phyloP scores from a whole-genome alignment of 2,113 vertebrate species.

The Mustelus asterias region DNA sequence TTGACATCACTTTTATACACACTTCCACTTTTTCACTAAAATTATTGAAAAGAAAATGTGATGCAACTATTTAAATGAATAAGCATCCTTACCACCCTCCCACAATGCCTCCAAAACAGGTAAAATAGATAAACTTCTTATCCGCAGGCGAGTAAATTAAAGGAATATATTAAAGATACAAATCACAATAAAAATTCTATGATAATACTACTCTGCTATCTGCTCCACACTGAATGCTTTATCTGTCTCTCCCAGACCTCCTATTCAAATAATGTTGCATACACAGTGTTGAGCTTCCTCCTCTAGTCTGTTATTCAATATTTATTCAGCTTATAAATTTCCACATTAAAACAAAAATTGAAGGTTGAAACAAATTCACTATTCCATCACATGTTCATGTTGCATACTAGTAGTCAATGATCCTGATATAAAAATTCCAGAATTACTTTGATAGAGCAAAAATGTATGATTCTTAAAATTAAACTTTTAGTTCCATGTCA shows the following conservation, averaged over 20 bases:
- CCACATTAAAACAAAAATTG: neutral
- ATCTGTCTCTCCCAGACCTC: slow-evolving; percentile 22
- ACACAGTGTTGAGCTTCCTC: neutral
- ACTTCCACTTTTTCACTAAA: neutral
- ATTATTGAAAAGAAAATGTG: neutral
- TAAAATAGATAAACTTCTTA: neutral
- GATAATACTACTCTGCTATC: neutral
- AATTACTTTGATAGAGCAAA: neutral
- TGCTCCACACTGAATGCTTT: neutral
- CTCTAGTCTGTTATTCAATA: neutral
- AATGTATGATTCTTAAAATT: neutral
- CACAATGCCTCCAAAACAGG: neutral
- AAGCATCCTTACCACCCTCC: neutral
- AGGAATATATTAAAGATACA: slow-evolving; percentile 21
- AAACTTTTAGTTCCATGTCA: neutral
- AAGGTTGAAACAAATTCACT: neutral
- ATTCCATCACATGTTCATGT: neutral
- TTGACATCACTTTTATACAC: neutral
- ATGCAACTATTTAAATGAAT: neutral
- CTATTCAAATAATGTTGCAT: neutral
- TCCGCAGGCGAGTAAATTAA: slow-evolving; percentile 1
- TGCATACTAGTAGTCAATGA: neutral
- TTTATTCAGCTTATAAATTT: slow-evolving; percentile 20
- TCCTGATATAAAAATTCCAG: neutral
- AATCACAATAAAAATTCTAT: slow-evolving; percentile 2